phyloP scores from a whole-genome alignment of 1,140 invertebrate genomes.

The Macrobrachium rosenbergii region DNA sequence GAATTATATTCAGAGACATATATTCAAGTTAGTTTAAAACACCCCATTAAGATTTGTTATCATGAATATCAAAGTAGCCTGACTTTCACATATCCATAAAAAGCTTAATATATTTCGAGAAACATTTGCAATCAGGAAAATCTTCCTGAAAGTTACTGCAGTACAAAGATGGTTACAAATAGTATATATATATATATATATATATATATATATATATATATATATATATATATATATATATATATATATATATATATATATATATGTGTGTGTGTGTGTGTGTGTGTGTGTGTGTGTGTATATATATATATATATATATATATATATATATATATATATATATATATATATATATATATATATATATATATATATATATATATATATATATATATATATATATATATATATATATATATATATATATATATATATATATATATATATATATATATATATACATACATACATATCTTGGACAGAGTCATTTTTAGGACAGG shows the following conservation, averaged over 20 bases:
- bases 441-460: conserved; percentile 11
- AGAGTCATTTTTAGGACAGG: too few species aligned
- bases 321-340: background rate
- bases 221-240: conserved; percentile 44
- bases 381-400: conserved; percentile 15
- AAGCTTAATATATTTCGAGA: background rate
- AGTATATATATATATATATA: conserved; percentile 39
- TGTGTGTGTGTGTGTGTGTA: conserved; percentile 21
- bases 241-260: conserved; percentile 34
- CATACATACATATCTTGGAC: conserved; percentile 14
- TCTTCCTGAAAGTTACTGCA: background rate
- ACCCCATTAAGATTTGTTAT: too few species aligned
- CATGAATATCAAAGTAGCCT: too few species aligned
- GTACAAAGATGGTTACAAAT: conserved; percentile 34
- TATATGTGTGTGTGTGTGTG: conserved; percentile 24
- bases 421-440: conserved; percentile 3
- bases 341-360: conserved; percentile 23
- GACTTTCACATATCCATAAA: too few species aligned
- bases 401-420: conserved; percentile 31
- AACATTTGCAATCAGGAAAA: background rate
- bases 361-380: background rate
- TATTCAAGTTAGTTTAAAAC: too few species aligned
- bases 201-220: conserved; percentile 44
- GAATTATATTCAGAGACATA: too few species aligned
- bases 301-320: conserved; percentile 26